phyloP scores from a whole-genome alignment of 2,113 vertebrate genomes.

The Muntiacus reevesi region DNA sequence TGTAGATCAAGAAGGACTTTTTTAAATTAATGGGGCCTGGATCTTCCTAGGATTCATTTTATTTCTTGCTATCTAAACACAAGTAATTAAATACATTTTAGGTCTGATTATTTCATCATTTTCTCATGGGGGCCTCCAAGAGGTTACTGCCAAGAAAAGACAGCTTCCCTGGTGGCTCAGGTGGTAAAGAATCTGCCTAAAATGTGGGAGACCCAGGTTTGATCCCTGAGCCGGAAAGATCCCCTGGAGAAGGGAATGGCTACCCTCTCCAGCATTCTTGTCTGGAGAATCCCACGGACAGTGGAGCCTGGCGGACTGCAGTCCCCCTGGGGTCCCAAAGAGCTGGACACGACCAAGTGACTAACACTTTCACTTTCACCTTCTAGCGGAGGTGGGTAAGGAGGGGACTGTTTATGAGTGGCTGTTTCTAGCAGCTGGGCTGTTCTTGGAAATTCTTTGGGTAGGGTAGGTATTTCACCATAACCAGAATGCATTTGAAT shows the following conservation, averaged over 20 bases:
- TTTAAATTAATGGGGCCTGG: background rate
- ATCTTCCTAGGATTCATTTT: background rate
- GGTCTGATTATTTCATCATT: background rate
- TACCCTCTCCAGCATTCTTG: background rate
- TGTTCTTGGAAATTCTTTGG: background rate
- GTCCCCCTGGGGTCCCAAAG: background rate
- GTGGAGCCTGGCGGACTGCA: background rate
- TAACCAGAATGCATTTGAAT: background rate
- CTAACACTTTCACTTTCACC: background rate
- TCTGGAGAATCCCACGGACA: background rate
- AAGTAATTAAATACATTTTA: slow-evolving; percentile 6
- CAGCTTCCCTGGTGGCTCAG: background rate
- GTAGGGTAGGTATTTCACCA: background rate
- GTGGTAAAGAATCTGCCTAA: background rate
- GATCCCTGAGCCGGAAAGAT: background rate
- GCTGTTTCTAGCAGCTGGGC: background rate
- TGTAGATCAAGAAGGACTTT: background rate
- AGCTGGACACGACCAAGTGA: background rate
- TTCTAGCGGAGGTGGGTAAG: background rate
- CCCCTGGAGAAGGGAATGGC: background rate
- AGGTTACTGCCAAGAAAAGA: background rate
- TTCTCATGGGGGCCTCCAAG: background rate
- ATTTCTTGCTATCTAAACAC: background rate
- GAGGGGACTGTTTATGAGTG: background rate
- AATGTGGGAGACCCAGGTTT: background rate